Percentiles rank a stretch among this genome's conserved stretches.
Evolutionary conservation across 2,888 invertebrate species (phyloP).

Genomic region (Autographa gamma): DNA sequence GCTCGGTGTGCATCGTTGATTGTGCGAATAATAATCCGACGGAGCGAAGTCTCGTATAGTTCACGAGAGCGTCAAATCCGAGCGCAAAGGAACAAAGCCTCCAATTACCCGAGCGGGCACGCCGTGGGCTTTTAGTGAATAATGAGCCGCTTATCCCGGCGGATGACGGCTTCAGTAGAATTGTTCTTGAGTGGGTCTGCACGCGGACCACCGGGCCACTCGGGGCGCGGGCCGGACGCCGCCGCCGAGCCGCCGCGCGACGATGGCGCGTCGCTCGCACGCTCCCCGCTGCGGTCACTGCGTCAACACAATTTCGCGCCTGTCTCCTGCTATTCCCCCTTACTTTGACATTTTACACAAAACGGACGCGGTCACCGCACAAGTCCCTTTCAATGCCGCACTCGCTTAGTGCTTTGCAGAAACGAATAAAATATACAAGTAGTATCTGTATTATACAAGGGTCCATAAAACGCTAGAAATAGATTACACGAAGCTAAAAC

Average conservation of each 20-base stretch:
- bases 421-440: conserved; percentile 40
- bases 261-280: conserved; percentile 35
- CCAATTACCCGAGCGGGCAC: conserved; percentile 86
- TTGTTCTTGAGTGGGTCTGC: conserved; percentile 80
- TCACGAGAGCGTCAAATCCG: conserved; percentile 81
- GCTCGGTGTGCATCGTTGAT: conserved; percentile 79
- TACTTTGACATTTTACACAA: conserved; percentile 84
- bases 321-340: conserved; percentile 73
- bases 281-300: conserved; percentile 72
- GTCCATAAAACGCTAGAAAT: conserved; percentile 30
- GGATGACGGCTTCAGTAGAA: conserved; percentile 84
- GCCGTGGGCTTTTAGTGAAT: conserved; percentile 88
- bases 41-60: conserved; percentile 73
- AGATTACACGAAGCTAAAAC: conserved; percentile 22
- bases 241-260: conserved; percentile 24
- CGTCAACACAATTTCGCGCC: conserved; percentile 81
- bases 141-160: conserved; percentile 86
- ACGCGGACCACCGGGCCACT: conserved; percentile 73
- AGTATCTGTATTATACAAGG: conserved; percentile 37
- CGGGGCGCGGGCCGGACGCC: conserved; percentile 18
- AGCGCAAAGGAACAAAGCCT: conserved; percentile 87
- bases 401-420: conserved; percentile 51
- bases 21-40: conserved; percentile 84
- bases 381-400: conserved; percentile 72
- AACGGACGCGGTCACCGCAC: conserved; percentile 79